Evolutionary conservation across 2,113 vertebrate species (phyloP).

Genomic region (Xiphophorus hellerii): DNA sequence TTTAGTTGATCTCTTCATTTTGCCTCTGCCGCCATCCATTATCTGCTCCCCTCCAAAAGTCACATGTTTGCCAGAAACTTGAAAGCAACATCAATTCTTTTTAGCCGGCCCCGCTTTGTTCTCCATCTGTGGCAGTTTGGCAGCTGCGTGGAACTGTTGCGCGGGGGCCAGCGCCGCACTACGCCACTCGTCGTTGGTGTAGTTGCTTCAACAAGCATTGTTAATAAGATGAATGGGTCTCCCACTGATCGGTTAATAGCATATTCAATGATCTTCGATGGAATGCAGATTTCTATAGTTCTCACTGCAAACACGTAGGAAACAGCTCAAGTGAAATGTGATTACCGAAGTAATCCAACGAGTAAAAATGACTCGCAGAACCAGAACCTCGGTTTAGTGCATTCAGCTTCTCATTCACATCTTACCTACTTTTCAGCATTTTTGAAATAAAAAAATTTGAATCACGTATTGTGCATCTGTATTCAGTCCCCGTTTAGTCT

Average conservation of each 20-base stretch:
- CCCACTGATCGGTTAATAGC: slow-evolving; percentile 54
- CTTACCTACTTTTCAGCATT: no score
- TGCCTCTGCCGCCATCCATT: slow-evolving; percentile 1
- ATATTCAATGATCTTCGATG: slow-evolving; percentile 32
- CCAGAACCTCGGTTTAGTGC: background rate
- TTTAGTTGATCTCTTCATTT: slow-evolving; percentile 31
- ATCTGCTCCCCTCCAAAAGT: slow-evolving; percentile 11
- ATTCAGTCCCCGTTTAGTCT: no score
- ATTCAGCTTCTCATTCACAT: no score
- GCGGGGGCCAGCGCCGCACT: slow-evolving; percentile 45
- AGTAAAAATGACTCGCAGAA: background rate
- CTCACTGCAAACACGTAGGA: background rate
- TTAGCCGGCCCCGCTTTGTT: slow-evolving; percentile 29
- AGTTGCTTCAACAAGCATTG: slow-evolving; percentile 55
- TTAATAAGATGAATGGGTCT: slow-evolving; percentile 63
- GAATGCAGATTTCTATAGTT: slow-evolving; percentile 20
- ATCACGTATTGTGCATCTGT: no score
- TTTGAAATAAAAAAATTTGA: no score
- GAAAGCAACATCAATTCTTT: slow-evolving; percentile 19
- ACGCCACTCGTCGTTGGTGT: slow-evolving; percentile 36
- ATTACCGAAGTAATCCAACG: background rate
- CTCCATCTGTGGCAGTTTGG: slow-evolving; percentile 40
- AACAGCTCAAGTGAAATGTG: background rate
- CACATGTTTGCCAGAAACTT: slow-evolving; percentile 4
- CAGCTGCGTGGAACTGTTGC: slow-evolving; percentile 33